phyloP scores from a whole-genome alignment of 2,113 vertebrate genomes.

The Vombatus ursinus region DNA sequence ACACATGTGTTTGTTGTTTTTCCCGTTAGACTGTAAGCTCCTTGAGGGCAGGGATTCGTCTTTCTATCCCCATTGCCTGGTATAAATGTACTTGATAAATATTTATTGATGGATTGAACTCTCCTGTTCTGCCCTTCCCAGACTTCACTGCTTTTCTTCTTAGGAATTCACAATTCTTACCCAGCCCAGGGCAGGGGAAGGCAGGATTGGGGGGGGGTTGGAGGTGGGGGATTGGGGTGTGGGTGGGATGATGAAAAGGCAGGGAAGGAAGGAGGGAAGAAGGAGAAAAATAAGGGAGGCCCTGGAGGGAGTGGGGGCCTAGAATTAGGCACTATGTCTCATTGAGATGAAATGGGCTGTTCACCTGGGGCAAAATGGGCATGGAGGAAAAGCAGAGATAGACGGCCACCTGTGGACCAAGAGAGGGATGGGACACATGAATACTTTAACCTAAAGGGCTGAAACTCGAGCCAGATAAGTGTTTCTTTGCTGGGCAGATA shows the following conservation, averaged over 20 bases:
- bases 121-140: neutral
- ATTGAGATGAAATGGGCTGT: neutral
- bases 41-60: neutral
- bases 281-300: neutral
- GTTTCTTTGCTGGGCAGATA: neutral
- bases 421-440: neutral
- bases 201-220: no score
- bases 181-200: neutral
- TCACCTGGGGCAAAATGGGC: neutral
- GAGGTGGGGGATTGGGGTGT: no score
- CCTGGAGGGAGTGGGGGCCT: neutral
- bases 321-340: no score
- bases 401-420: neutral
- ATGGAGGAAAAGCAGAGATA: neutral
- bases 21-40: neutral
- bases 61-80: neutral
- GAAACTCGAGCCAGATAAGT: neutral
- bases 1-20: neutral
- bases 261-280: neutral
- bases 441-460: neutral
- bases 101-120: neutral
- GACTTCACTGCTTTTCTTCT: neutral
- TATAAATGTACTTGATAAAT: neutral
- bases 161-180: neutral
- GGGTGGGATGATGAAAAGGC: neutral